Conservation (phyloP, 2,113 vertebrate genomes). For the Thinocorus orbignyianus region DNA sequence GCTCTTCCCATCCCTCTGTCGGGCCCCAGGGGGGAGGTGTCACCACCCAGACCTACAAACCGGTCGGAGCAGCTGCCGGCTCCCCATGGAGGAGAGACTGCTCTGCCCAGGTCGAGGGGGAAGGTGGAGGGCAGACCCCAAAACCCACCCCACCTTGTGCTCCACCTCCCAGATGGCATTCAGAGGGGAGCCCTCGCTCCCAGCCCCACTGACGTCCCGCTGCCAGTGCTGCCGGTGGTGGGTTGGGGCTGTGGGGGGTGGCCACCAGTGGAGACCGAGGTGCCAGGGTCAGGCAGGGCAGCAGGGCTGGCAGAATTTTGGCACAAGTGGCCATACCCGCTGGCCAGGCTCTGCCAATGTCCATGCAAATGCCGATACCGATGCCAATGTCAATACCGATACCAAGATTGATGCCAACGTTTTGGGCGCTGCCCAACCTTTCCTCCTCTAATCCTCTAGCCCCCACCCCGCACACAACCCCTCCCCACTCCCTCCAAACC, state of each 20-base stretch:
- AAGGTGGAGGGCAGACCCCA: background rate
- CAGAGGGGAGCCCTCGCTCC: background rate
- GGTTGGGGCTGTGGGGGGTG: background rate
- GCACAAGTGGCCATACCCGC: rapidly evolving
- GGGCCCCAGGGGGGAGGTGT: background rate
- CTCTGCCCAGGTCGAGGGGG: background rate
- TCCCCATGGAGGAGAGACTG: background rate
- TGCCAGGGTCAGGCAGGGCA: background rate
- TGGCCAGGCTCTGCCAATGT: background rate
- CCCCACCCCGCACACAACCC: rapidly evolving
- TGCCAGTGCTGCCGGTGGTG: background rate
- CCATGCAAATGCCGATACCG: rapidly evolving
- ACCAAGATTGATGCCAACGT: background rate
- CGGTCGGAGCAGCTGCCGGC: background rate
- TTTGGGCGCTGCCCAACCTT: background rate
- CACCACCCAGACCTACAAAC: constrained; percentile 28
- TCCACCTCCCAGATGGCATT: rapidly evolving
- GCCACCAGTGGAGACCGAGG: background rate
- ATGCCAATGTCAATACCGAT: rapidly evolving
- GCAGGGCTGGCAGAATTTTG: background rate
- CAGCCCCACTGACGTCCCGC: rapidly evolving
- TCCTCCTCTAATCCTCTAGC: background rate
- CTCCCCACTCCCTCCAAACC: background rate
- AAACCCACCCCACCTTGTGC: background rate
- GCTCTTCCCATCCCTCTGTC: background rate